Evolutionary conservation across 2,888 invertebrate species (phyloP), one percentile per base, ranked within the genome.

Genomic region (Prenolepis imparis): DNA sequence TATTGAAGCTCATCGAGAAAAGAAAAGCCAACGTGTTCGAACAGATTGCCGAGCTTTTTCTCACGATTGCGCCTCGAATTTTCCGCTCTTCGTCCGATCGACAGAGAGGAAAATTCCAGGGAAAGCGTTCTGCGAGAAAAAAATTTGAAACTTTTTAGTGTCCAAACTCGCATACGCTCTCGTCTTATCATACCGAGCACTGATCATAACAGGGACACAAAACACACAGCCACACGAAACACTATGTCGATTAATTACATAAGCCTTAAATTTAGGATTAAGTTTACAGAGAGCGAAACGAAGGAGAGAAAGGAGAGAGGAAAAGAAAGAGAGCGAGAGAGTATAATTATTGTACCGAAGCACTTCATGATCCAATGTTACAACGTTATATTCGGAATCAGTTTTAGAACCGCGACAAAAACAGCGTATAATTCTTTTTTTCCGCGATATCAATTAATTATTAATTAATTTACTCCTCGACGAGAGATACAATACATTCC

Each of bases 221-320:
- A 74, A 85, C 77, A 86, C 88, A 87, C 86, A 87, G 70, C 78
- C 82, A 87, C 89, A 90, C 85, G 84, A 88, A 89, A 90, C 90
- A 89, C 87, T 82, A 89, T 90, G 90, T 90, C 90, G 90, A 90
- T 90, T 90, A 90, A 90, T 86, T 90, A 89, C 87, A 83, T 90
- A 90, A 90, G 90, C 90, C 90, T 90, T 90, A 90, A 84, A 90
- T 89, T 89, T 90, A 90, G 90, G 67, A 86, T 89, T 90, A 90
- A 90, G 89, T 88, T 85, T 83, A 64, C 70, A 70, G 70, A 70
- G 70, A 82, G 63, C 74, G 81, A 74, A 80, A 73, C 61, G 39
- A 57, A 68, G 24, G 48, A 55, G 41, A 48, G 3, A 41, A 57
- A 55, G 24, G 48, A 36, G 59, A 77, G 57, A 75, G 52, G 55